phyloP scores from a whole-genome alignment of 2,888 invertebrate genomes.

The Biston betularia region DNA sequence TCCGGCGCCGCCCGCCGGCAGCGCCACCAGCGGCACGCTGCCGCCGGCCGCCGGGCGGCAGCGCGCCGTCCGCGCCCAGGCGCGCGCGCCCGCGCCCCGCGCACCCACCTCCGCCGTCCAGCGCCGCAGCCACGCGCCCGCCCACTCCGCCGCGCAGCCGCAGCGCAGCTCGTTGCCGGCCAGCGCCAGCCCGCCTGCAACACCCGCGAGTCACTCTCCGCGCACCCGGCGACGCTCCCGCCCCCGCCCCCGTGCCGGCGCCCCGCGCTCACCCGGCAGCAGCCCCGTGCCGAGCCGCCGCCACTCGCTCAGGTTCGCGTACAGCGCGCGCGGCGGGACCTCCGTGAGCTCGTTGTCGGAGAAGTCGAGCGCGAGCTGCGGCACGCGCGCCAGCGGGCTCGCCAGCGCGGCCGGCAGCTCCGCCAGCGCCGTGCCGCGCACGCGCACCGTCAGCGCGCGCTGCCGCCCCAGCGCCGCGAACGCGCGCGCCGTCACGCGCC shows the following conservation, averaged over 20 bases:
- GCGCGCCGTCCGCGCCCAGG: constrained; percentile 23
- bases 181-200: constrained; percentile 91
- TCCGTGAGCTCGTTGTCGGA: constrained; percentile 90
- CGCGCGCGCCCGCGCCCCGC: constrained; percentile 68
- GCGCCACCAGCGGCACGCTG: constrained; percentile 85
- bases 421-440: constrained; percentile 89
- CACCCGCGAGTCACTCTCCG: too few species aligned
- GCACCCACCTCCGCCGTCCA: constrained; percentile 94
- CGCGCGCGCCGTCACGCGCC: constrained; percentile 88
- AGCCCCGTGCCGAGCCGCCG: constrained; percentile 93
- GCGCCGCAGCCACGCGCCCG: constrained; percentile 93
- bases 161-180: constrained; percentile 93
- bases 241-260: constrained; percentile 79
- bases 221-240: not conserved
- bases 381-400: constrained; percentile 89
- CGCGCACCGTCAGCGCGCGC: constrained; percentile 89
- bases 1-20: constrained; percentile 89
- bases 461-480: constrained; percentile 89
- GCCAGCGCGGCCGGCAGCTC: constrained; percentile 90
- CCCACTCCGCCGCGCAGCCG: constrained; percentile 94
- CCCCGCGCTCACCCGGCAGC: constrained; percentile 87
- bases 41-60: constrained; percentile 84
- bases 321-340: constrained; percentile 91
- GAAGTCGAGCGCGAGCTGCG: constrained; percentile 92
- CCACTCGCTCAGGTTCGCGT: constrained; percentile 93